phyloP scores from a whole-genome alignment of 2,888 invertebrate species.

The Noctuana brunneofusca region DNA sequence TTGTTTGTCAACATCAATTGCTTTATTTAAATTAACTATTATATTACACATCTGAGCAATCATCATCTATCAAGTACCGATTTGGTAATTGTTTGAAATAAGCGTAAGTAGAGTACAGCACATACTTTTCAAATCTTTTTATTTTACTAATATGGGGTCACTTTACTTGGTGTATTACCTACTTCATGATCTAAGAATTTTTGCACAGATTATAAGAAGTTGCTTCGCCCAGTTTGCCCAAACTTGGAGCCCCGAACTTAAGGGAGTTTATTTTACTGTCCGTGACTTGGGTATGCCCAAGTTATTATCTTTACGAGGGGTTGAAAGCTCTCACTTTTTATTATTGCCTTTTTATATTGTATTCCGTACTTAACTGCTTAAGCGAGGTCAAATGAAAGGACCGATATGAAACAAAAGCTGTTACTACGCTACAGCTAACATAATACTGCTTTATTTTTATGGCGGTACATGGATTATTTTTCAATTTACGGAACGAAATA shows the following conservation, averaged over 20 bases:
- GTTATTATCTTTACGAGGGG: constrained; percentile 79
- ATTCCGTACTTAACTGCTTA: constrained; percentile 59
- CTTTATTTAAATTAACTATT: not conserved
- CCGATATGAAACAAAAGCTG: constrained; percentile 54
- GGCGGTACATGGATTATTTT: not conserved
- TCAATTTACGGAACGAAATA: constrained; percentile 2
- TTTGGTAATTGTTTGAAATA: no score
- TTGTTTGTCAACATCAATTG: constrained; percentile 19
- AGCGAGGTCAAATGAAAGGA: constrained; percentile 55
- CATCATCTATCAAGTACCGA: not conserved
- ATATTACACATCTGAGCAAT: not conserved
- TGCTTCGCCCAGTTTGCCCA: constrained; percentile 13
- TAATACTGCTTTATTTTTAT: constrained; percentile 45
- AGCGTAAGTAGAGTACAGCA: no score
- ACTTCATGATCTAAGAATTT: constrained; percentile 14
- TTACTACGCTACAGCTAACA: constrained; percentile 49
- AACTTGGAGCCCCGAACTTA: constrained; percentile 43
- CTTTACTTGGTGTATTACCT: not conserved
- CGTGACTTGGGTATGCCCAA: constrained; percentile 55
- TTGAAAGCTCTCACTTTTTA: constrained; percentile 74
- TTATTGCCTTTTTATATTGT: constrained; percentile 70
- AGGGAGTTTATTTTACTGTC: constrained; percentile 50
- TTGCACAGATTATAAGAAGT: constrained; percentile 37
- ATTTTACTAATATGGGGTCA: not conserved
- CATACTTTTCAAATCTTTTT: no score